phyloP scores from a whole-genome alignment of 2,113 vertebrate species.

The Trogon surrucura region DNA sequence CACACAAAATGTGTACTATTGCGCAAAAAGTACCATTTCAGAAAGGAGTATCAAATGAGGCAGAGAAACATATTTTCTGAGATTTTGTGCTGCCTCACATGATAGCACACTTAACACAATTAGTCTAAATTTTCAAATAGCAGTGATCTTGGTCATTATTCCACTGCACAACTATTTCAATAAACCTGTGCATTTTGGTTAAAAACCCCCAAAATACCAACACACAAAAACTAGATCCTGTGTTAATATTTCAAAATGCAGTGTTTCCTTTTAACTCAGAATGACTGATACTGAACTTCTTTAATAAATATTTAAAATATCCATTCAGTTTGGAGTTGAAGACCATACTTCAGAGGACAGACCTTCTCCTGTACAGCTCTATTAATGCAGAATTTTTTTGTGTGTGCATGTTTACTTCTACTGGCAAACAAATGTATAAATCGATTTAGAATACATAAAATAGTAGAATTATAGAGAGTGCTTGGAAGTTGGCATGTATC shows the following conservation, averaged over 20 bases:
- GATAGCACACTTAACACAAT: neutral
- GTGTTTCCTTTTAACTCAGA: neutral
- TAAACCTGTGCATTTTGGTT: neutral
- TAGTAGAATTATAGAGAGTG: neutral
- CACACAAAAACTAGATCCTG: neutral
- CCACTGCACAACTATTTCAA: neutral
- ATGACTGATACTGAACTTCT: neutral
- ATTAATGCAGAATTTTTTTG: neutral
- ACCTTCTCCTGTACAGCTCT: neutral
- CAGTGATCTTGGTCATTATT: neutral
- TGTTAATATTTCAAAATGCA: neutral
- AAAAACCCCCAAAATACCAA: neutral
- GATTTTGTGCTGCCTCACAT: neutral
- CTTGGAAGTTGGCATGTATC: neutral
- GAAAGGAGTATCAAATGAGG: neutral
- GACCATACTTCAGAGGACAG: neutral
- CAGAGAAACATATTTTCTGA: neutral
- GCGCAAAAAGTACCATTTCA: neutral
- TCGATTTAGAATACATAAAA: neutral
- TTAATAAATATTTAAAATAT: neutral
- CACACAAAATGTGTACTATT: neutral
- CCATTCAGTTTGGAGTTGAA: neutral
- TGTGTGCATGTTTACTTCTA: neutral
- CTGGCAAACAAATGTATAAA: neutral
- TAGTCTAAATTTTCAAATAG: neutral